Conservation (phyloP, 2,888 invertebrate species). For the Drosophila neonasuta region DNA sequence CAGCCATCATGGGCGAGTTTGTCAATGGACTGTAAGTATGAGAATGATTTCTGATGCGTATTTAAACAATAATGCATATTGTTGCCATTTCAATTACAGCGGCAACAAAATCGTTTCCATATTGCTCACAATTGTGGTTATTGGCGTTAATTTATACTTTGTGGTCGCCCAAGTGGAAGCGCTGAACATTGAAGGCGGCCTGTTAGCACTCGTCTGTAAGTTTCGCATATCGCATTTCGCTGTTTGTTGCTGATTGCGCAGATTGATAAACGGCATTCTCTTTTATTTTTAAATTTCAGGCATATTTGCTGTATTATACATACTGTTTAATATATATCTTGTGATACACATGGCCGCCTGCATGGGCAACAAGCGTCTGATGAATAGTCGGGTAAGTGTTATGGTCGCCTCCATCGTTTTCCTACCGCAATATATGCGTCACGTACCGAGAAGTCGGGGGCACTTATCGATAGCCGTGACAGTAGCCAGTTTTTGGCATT, state of each 20-base stretch:
- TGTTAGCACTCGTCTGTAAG: slow-evolving; percentile 83
- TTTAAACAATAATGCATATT: not conserved
- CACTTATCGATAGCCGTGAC: slow-evolving; percentile 51
- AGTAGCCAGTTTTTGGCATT: slow-evolving; percentile 25
- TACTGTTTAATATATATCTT: slow-evolving; percentile 89
- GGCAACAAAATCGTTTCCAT: slow-evolving; percentile 87
- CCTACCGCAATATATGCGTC: slow-evolving; percentile 12
- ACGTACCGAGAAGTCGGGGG: slow-evolving; percentile 9
- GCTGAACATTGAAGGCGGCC: slow-evolving; percentile 81
- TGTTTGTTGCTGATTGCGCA: not conserved
- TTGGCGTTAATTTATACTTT: slow-evolving; percentile 91
- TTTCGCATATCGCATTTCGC: slow-evolving; percentile 7
- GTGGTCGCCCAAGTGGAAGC: slow-evolving; percentile 85
- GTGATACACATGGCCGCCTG: slow-evolving; percentile 87
- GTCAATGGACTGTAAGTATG: slow-evolving; percentile 88
- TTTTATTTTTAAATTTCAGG: slow-evolving; percentile 66
- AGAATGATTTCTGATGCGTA: not conserved
- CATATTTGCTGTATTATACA: slow-evolving; percentile 86
- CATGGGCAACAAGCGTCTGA: slow-evolving; percentile 85
- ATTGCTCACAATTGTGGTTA: slow-evolving; percentile 87
- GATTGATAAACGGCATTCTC: slow-evolving; percentile 6
- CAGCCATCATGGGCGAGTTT: slow-evolving; percentile 92
- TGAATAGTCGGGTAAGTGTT: slow-evolving; percentile 83
- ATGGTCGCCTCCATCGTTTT: not conserved
- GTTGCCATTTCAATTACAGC: slow-evolving; percentile 82